Evolutionary conservation across 2,113 vertebrate species (phyloP), one percentile per base, ranked within the genome.

Genomic region (Steatornis caripensis): DNA sequence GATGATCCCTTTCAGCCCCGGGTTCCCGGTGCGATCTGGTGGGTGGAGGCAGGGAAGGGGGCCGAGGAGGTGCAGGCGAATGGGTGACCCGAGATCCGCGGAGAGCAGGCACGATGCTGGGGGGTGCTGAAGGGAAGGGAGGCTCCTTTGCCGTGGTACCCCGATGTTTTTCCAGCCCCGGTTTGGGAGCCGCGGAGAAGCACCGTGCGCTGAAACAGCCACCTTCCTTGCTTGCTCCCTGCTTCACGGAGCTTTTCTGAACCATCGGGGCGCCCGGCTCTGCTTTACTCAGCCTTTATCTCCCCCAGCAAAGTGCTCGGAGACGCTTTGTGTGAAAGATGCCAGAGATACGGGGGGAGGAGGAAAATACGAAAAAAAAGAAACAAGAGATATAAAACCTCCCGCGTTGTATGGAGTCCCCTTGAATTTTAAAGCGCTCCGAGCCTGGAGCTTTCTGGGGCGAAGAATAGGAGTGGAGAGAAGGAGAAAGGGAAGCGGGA

Each of bases 61-160:
- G 34, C 7, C 3, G 2, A n/a, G 68, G 64, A 84, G 13, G 51
- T 79, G 11, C 61, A 24, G 23, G 13, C 15, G 16, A 36, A 36
- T 2, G 37, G 24, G 36, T 29, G 66, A 12, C 18, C 26, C 10
- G 45, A 37, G 75, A 10, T 32, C 4, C 30, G 26, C 24, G 48
- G 30, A 60, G 60, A 57, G 30, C 0, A 0, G 41, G 6, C 19
- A 5, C 0, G 0, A 76, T 51, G 68, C 41, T 36, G 55, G 15
- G 6, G 5, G 43, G 12, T 29, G 57, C 10, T 46, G 1, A 43
- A 53, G 37, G 36, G 64, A 85, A 55, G 34, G n/a, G 20, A 15
- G 3, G 32, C 46, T 85, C 32, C 19, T 82, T 62, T 71, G 37
- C 46, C 0, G 1, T 6, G 5, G 16, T 5, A 23, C 6, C 6